phyloP scores from a whole-genome alignment of 2,113 vertebrate species.

The Herpailurus yagouaroundi region DNA sequence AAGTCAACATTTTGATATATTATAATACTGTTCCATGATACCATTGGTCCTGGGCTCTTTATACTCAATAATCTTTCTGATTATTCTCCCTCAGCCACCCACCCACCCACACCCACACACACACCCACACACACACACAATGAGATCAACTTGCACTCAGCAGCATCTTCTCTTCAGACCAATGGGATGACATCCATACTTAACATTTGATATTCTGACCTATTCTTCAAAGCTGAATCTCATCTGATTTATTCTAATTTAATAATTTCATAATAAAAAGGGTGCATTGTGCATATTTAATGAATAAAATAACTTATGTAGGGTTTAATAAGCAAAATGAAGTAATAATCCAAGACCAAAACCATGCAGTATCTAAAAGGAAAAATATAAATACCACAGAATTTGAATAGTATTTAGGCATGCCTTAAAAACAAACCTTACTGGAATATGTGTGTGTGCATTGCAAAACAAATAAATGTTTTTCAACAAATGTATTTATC shows the following conservation, averaged over 20 bases:
- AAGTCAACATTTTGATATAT: neutral
- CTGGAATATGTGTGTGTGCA: neutral
- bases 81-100: neutral
- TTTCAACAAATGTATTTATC: neutral
- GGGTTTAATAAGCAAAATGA: neutral
- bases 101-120: too few relatives aligned
- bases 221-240: neutral
- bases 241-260: neutral
- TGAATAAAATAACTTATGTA: neutral
- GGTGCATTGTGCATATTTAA: neutral
- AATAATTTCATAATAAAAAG: neutral
- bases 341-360: neutral
- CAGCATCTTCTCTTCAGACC: neutral
- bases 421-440: neutral
- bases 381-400: neutral
- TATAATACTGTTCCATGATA: neutral
- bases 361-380: neutral
- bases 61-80: neutral
- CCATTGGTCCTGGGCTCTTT: neutral
- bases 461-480: neutral
- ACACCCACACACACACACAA: neutral
- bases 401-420: neutral
- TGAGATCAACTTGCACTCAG: neutral
- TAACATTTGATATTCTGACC: neutral
- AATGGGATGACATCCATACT: neutral